Conservation (phyloP, 2,888 invertebrate genomes). For the Spisula subtruncata region DNA sequence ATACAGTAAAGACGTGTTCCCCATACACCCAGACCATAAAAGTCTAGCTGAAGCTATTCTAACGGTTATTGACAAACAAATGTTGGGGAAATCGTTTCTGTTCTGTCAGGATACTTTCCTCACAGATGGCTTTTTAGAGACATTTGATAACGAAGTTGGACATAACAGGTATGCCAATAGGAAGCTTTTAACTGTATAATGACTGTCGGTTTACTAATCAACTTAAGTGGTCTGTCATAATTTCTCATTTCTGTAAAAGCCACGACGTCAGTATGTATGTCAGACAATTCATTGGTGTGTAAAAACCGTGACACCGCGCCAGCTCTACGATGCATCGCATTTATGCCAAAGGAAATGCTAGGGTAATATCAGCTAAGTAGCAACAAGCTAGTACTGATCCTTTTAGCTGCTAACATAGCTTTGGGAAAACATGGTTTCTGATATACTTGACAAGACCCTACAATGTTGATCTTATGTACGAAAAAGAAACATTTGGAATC, state of each 20-base stretch:
- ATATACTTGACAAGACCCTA: too few relatives aligned
- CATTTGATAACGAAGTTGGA: slow-evolving; percentile 53
- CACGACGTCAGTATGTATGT: background rate
- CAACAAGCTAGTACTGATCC: too few relatives aligned
- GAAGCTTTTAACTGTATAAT: background rate
- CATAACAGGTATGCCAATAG: slow-evolving; percentile 25
- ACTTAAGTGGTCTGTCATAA: background rate
- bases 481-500: too few relatives aligned
- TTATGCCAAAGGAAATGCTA: too few relatives aligned
- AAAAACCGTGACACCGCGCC: too few relatives aligned
- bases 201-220: background rate
- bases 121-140: slow-evolving; percentile 76
- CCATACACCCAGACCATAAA: slow-evolving; percentile 53
- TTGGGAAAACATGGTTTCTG: too few relatives aligned
- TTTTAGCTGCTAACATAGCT: too few relatives aligned
- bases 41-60: slow-evolving; percentile 71
- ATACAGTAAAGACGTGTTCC: slow-evolving; percentile 43
- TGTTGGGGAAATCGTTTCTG: slow-evolving; percentile 71
- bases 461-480: too few relatives aligned
- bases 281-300: background rate
- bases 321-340: too few relatives aligned
- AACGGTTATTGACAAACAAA: slow-evolving; percentile 72
- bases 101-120: slow-evolving; percentile 73
- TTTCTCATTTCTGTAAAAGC: too few relatives aligned
- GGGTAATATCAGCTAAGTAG: too few relatives aligned